Evolutionary conservation across 2,113 vertebrate species (phyloP).

Genomic region (Leucopternis melanops): DNA sequence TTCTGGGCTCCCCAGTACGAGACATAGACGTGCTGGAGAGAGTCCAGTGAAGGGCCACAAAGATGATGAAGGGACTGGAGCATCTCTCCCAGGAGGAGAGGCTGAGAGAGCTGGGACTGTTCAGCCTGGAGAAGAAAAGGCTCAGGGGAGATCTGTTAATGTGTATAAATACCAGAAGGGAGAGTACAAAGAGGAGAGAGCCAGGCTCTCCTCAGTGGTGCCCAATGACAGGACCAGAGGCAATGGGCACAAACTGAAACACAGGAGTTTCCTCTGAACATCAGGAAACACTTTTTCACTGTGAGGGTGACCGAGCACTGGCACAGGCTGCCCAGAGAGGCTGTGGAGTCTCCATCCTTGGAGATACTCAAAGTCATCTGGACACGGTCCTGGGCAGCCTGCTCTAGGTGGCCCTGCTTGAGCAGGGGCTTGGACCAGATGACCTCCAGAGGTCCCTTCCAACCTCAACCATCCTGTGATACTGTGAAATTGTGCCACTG

Average conservation of each 20-base stretch:
- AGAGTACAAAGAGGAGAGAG: background rate
- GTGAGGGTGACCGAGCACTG: background rate
- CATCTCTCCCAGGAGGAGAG: background rate
- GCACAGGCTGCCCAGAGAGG: background rate
- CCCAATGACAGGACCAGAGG: background rate
- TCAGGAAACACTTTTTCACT: background rate
- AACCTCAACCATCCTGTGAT: background rate
- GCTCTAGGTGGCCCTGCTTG: background rate
- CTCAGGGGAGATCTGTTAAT: background rate
- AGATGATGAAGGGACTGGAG: background rate
- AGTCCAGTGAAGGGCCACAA: background rate
- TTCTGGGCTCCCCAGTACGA: background rate
- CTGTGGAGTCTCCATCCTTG: background rate
- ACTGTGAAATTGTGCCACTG: background rate
- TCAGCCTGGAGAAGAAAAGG: background rate
- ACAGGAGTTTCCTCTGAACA: background rate
- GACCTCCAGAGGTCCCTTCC: background rate
- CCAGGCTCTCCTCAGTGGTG: background rate
- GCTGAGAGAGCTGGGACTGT: background rate
- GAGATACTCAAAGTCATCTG: background rate
- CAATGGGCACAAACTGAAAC: background rate
- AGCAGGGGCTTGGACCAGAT: background rate
- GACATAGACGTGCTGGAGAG: background rate
- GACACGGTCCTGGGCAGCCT: accelerated
- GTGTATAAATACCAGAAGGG: background rate